Evolutionary conservation across 2,888 invertebrate species (phyloP), one percentile per base, ranked within the genome.

Genomic region (Chrysolina haemoptera): DNA sequence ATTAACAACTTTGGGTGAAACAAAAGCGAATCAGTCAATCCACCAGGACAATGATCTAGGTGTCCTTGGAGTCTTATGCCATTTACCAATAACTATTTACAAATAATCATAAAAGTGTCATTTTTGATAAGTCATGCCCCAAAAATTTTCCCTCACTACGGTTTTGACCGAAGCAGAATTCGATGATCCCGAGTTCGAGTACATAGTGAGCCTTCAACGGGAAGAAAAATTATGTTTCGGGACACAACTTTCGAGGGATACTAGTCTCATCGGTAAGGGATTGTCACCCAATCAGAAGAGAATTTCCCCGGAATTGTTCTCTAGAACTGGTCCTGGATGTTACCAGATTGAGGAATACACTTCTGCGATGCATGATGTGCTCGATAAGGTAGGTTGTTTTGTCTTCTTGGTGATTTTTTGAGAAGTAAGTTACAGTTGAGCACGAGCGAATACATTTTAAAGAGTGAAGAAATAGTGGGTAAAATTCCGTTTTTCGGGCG

Each of bases 181-280:
- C 41, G 74, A 74, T 41, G 48, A 71, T 27, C 48, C 64, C 3
- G 20, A 64, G 11, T 88, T 88, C 76, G 80, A 84, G 48, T 88
- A 88, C 80, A 83, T 87, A 8, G 84, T 87, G 18, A 85, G 84
- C 76, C 76, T 83, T 62, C 77, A 80, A 70, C 76, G 78, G 27
- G 82, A 81, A 4, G 80, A 82, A 14, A 82, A 80, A 67, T 79
- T 86, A 59, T 86, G 85, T 74, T 88, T 88, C 64, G 86, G 87
- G 40, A 83, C 85, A 4, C 80, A 76, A 18, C 5, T 79, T 6
- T 50, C 73, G 22, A 80, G 87, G 67, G 78, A 79, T 71, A 85
- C 86, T 0, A 78, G 78, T 62, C 82, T 82, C 0, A 81, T 85
- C 66, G 85, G 85, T 14, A 84, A 82, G 73, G 80, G 81, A 1